Percentiles rank a stretch among this genome's conserved stretches.
Conservation (phyloP, 2,797 vertebrate genomes). For the Molossus alvarezi region DNA sequence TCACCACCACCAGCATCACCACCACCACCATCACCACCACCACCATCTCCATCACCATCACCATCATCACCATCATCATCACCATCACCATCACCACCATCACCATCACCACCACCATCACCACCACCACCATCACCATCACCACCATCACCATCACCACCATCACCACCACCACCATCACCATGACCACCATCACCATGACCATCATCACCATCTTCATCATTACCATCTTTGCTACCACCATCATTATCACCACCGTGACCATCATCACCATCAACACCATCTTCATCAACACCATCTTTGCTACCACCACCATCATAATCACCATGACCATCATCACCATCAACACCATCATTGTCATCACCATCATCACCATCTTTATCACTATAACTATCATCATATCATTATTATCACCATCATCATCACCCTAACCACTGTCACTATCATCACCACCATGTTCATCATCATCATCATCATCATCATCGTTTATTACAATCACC, state of each 20-base stretch:
- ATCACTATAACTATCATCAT: rapidly evolving
- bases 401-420: background rate
- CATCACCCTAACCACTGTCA: background rate
- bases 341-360: too few relatives aligned
- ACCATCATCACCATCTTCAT: too few relatives aligned
- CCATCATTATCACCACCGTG: background rate
- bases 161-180: background rate
- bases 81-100: rapidly evolving
- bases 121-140: background rate
- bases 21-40: too few relatives aligned
- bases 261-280: rapidly evolving
- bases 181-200: rapidly evolving
- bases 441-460: rapidly evolving
- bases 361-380: rapidly evolving
- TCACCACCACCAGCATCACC: background rate
- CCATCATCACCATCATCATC: background rate
- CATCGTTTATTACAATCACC: rapidly evolving
- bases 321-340: background rate
- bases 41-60: background rate
- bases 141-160: rapidly evolving
- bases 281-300: rapidly evolving
- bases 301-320: too few relatives aligned
- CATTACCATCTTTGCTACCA: rapidly evolving
- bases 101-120: rapidly evolving
- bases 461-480: rapidly evolving